Evolutionary conservation across 2,888 invertebrate species (phyloP).

Genomic region (Eurois occulta): DNA sequence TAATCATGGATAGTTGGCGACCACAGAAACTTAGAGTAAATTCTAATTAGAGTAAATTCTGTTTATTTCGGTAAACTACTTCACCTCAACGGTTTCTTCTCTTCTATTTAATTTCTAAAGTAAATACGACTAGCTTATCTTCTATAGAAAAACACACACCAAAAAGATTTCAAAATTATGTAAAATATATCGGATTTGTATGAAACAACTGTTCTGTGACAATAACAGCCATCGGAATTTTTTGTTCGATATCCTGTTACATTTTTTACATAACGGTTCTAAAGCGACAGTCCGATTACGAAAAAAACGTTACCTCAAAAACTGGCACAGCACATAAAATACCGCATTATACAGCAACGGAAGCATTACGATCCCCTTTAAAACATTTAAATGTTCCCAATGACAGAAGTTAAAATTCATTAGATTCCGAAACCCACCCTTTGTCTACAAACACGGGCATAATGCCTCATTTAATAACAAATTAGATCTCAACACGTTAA

Average conservation of each 20-base stretch:
- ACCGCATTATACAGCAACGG: conserved; percentile 68
- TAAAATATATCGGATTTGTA: conserved; percentile 39
- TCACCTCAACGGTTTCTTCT: background rate
- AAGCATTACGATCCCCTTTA: conserved; percentile 79
- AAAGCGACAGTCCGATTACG: conserved; percentile 41
- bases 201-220: conserved; percentile 43
- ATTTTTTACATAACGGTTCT: conserved; percentile 58
- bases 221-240: conserved; percentile 23
- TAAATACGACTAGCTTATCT: background rate
- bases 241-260: conserved; percentile 60
- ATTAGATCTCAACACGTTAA: conserved; percentile 85
- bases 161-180: background rate
- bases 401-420: conserved; percentile 86
- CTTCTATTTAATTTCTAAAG: background rate
- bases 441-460: conserved; percentile 80
- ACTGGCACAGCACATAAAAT: conserved; percentile 62
- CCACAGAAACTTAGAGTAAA: no score
- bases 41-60: background rate
- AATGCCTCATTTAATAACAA: conserved; percentile 89
- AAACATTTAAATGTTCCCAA: conserved; percentile 83
- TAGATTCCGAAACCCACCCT: conserved; percentile 84
- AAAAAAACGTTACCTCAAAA: conserved; percentile 57
- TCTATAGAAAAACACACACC: background rate
- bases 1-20: background rate
- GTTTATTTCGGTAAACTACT: background rate